phyloP scores from a whole-genome alignment of 2,888 invertebrate species.

The Temnothorax rugatulus region DNA sequence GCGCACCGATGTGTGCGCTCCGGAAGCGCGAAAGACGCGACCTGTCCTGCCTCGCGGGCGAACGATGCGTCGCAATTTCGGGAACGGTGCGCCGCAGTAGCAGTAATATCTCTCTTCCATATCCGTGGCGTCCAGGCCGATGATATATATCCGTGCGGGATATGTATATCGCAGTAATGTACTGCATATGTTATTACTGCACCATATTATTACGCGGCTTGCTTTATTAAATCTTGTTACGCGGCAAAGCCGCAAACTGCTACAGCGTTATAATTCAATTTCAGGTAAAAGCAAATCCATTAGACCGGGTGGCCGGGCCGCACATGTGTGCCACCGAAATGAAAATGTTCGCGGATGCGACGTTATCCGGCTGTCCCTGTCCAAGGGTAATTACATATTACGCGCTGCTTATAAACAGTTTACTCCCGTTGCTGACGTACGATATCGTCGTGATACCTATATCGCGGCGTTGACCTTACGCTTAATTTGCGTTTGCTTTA shows the following conservation, averaged over 20 bases:
- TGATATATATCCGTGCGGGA: slow-evolving; percentile 51
- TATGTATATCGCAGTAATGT: slow-evolving; percentile 66
- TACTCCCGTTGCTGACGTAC: not conserved
- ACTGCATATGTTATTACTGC: slow-evolving; percentile 70
- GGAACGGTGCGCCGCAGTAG: not conserved
- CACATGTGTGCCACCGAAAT: slow-evolving; percentile 56
- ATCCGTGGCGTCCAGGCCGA: slow-evolving; percentile 42
- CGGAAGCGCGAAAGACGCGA: slow-evolving; percentile 15
- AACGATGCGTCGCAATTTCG: slow-evolving; percentile 55
- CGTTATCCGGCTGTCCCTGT: slow-evolving; percentile 47
- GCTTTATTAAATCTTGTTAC: slow-evolving; percentile 76
- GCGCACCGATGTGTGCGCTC: not conserved
- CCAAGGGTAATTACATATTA: slow-evolving; percentile 52
- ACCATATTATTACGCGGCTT: slow-evolving; percentile 73
- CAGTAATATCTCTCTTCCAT: slow-evolving; percentile 57
- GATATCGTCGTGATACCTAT: not conserved
- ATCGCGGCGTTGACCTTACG: slow-evolving; percentile 5
- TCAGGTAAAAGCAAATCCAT: slow-evolving; percentile 75
- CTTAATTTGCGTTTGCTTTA: not conserved
- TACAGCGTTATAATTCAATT: slow-evolving; percentile 75
- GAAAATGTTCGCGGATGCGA: slow-evolving; percentile 64
- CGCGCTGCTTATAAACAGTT: slow-evolving; percentile 47
- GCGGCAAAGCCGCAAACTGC: slow-evolving; percentile 74
- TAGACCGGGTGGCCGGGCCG: slow-evolving; percentile 60
- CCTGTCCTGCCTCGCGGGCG: slow-evolving; percentile 15